Base-by-base conservation (phyloP, 2,888 invertebrate genomes). In the Gymnocheta viridis region DNA sequence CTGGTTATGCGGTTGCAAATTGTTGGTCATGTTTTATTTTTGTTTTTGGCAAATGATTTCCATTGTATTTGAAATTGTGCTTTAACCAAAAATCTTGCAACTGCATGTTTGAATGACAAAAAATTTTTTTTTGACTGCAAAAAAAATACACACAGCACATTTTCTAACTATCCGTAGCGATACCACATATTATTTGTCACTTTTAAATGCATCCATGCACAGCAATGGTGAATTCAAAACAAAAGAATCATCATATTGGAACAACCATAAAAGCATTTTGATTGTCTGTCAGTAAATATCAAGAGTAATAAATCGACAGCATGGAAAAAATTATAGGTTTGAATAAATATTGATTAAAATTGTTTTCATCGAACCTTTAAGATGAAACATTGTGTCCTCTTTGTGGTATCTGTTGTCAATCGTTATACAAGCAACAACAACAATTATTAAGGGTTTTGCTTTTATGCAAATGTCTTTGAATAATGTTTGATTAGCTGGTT, bases 241-340 rank as follows among this genome's bases (percentile, higher is more conserved):
- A 54, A 12, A 12, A 6, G 10, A 29, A 49, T 14, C 70, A 58
- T 47, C 32, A 29, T 22, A 22, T 58, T 19, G 70, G 9, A 58
- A 38, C 35, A 60, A 27, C 6, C n/a, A 60, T 35, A 27, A 41
- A 35, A 24, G 29, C 5, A 29, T 58, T 49, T 32, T 72, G 70
- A 22, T 49, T 51, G 73, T 10, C 44, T 51, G 62, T 74, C 62
- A 74, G 51, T 41, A 49, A 62, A 35, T 51, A 51, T 22, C 49
- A 60, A 38, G n/a, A 47, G 47, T 22, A 32, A n/a, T 58, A 44
- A n/a, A 51, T 24, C n/a, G 32, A 44, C 2, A 17, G 17, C 9
- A 64, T 9, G 2, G 17, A 64, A 9, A 14, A 64, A 27, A 14
- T 9, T 47, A 47, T 9, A 22, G 2, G 19, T 47, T 9, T 41